Base-by-base conservation (phyloP, 2,888 invertebrate species). In the Cheilosia vulpina region DNA sequence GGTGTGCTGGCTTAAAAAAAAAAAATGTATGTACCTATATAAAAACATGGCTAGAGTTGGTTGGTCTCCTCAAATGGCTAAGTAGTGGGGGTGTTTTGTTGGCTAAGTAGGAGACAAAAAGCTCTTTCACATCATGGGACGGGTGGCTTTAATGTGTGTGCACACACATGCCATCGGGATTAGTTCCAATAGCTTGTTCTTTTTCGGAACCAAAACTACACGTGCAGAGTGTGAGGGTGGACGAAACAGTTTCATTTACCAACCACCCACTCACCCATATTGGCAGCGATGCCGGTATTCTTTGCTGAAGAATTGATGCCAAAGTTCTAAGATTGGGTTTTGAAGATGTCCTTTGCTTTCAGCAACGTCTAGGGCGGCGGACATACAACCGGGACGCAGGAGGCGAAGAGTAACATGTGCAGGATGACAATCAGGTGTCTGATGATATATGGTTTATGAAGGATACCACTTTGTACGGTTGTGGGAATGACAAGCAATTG, bases 151-250 rank as follows among this genome's bases (percentile, higher is more conserved):
- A 79, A 84, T 79, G 60, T 84, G 65, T 80, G 60, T 47, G 47
- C 66, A 73, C 66, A 81, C 76, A 81, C 69, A 76, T 68, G 62
- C 72, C 69, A 52, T 71, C 58, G 76, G 81, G 85, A 81, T 85
- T 80, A 77, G 80, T 72, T 85, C 85, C 85, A 85, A 85, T 73
- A 77, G 72, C 80, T 85, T 81, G 85, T 85, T 77, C 62, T 72
- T 72, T 75, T 79, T 81, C 57, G 65, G 11, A 78, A 58, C 63
- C 47, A 57, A 79, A 63, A 68, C 50, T 69, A 34, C 41, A 31
- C 5, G 27, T 31, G 55, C 34, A 15, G 21, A 7, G 45, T 17
- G 24, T 21, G 9, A n/a, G 41, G 53, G 62, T 17, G 31, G 43
- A n/a, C 11, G 21, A 19, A 47, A 19, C 50, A 50, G 57, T 24